Evolutionary conservation across 1,140 invertebrate species (phyloP).

Genomic region (Apocrypta bakeri): DNA sequence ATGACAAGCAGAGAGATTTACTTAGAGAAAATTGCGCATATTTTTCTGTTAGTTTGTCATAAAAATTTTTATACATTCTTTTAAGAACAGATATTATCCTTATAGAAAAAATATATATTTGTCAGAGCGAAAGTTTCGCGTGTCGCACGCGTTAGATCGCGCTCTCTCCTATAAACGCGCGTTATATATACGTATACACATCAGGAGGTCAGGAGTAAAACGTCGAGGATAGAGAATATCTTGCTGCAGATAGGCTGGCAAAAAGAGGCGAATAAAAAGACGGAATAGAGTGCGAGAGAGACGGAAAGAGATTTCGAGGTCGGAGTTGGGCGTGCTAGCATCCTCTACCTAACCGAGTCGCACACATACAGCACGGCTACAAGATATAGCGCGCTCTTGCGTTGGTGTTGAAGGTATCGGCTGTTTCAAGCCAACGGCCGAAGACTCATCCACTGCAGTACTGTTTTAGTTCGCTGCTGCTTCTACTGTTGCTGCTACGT

Average conservation of each 20-base stretch:
- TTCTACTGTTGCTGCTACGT: not conserved
- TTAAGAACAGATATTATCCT: no score
- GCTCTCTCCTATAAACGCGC: not conserved
- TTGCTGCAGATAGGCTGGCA: not conserved
- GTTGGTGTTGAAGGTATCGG: not conserved
- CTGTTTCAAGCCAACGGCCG: not conserved
- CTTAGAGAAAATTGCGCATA: no score
- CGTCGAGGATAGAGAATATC: conserved; percentile 38
- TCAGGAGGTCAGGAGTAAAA: not conserved
- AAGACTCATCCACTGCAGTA: not conserved
- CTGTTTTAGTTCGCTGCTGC: not conserved
- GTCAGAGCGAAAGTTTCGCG: not conserved
- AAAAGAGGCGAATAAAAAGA: conserved; percentile 9
- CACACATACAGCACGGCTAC: not conserved
- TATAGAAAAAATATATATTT: no score
- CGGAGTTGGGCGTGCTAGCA: conserved; percentile 66
- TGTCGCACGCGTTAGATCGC: no score
- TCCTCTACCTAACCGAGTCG: conserved; percentile 46
- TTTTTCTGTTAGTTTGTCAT: no score
- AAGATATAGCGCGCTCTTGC: not conserved
- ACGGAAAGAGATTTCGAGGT: conserved; percentile 62
- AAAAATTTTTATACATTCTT: no score
- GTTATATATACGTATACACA: not conserved
- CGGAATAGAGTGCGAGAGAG: conserved; percentile 18
- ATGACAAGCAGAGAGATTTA: no score